A percentile compares a stretch with the other conserved stretches of the same genome.
phyloP scores from a whole-genome alignment of 2,797 vertebrate genomes.

The Phrynocephalus guinanensis region DNA sequence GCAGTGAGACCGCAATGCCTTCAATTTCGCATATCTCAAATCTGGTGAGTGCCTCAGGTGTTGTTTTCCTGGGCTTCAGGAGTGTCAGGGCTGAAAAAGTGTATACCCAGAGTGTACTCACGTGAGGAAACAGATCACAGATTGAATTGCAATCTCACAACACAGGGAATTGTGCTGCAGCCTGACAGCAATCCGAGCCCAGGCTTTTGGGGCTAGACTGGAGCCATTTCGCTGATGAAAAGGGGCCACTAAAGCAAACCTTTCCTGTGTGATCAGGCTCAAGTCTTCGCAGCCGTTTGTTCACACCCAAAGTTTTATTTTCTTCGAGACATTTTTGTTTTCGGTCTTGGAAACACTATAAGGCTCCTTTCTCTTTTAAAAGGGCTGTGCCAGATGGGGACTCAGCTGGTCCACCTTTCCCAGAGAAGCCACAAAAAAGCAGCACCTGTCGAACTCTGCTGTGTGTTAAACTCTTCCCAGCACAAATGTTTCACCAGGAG shows the following conservation, averaged over 20 bases:
- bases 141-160: too few species aligned
- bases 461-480: not conserved
- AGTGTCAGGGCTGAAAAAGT: not conserved
- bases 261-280: too few species aligned
- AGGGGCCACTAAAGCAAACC: too few species aligned
- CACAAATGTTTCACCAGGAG: not conserved
- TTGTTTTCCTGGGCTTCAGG: not conserved
- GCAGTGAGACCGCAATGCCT: conserved; percentile 52
- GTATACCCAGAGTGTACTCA: not conserved
- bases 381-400: not conserved
- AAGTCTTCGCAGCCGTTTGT: too few species aligned
- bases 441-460: not conserved
- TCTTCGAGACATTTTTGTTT: not conserved
- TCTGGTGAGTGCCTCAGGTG: not conserved
- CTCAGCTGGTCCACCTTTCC: not conserved
- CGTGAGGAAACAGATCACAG: not conserved
- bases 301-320: not conserved
- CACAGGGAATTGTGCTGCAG: too few species aligned
- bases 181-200: too few species aligned
- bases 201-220: too few species aligned
- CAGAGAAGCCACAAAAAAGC: not conserved
- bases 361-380: not conserved
- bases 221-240: too few species aligned
- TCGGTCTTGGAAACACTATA: not conserved
- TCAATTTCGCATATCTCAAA: conserved; percentile 54